Evolutionary conservation across 2,888 invertebrate species (phyloP).

Genomic region (Philopedon plagiatum): DNA sequence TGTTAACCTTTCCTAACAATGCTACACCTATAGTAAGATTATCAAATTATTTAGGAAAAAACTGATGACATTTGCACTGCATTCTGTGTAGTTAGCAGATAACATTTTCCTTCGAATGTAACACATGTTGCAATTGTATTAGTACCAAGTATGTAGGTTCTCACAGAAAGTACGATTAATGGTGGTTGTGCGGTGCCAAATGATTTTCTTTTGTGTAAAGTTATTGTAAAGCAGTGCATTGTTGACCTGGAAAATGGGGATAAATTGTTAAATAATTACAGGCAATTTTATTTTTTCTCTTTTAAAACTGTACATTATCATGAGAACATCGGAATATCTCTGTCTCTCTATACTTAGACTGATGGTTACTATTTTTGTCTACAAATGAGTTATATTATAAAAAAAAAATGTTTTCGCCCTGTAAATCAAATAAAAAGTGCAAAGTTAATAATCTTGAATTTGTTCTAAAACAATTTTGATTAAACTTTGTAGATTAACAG

Average conservation of each 20-base stretch:
- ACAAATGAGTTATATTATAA: no score
- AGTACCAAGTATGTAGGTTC: slow-evolving; percentile 45
- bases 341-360: no score
- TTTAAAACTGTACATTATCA: not conserved
- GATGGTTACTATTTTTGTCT: no score
- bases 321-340: not conserved
- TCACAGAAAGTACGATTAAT: slow-evolving; percentile 47
- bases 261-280: slow-evolving; percentile 39
- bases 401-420: no score
- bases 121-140: slow-evolving; percentile 48
- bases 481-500: no score
- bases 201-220: slow-evolving; percentile 44
- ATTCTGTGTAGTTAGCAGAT: slow-evolving; percentile 30
- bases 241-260: slow-evolving; percentile 45
- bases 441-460: no score
- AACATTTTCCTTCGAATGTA: slow-evolving; percentile 41
- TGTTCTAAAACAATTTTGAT: no score
- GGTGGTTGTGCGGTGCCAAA: slow-evolving; percentile 42
- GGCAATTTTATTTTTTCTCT: slow-evolving; percentile 16
- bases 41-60: slow-evolving; percentile 46
- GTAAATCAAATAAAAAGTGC: no score
- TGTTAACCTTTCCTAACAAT: slow-evolving; percentile 44
- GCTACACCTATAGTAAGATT: slow-evolving; percentile 44
- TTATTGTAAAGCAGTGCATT: slow-evolving; percentile 40
- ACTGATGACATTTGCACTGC: slow-evolving; percentile 48